These are phyloP conservation scores for Glyptemys insculpta DNA, from an alignment of 2,797 vertebrate genomes.

Conservation along the genomic window DNA sequence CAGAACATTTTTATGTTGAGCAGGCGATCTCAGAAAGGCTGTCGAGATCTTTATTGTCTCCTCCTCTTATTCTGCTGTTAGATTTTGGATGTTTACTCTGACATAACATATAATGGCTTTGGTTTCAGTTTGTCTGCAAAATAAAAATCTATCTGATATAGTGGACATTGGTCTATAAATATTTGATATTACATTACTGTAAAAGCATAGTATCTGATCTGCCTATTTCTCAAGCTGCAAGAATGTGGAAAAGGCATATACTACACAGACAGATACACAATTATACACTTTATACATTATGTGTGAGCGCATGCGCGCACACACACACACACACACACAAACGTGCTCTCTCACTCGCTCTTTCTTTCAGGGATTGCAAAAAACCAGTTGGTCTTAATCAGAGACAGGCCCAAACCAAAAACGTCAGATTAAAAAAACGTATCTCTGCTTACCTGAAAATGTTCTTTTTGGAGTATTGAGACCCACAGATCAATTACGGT, in stretches of 20 bases:
- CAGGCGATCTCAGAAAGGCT: neutral
- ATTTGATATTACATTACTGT: neutral
- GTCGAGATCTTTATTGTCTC: neutral
- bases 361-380: rapidly evolving
- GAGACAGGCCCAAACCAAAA: neutral
- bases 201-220: neutral
- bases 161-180: neutral
- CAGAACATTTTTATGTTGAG: neutral
- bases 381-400: neutral
- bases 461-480: neutral
- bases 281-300: neutral
- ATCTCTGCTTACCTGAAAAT: neutral
- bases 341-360: rapidly evolving
- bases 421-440: neutral
- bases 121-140: neutral
- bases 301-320: neutral
- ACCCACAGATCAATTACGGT: neutral
- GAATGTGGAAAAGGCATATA: neutral
- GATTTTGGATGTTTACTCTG: neutral
- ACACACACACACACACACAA: neutral
- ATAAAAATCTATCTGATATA: neutral
- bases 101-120: conserved; percentile 29
- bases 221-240: neutral
- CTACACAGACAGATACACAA: neutral
- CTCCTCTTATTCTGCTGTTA: neutral